Conservation (phyloP, 2,888 invertebrate species). For the Polydrusus pterygomalis region DNA sequence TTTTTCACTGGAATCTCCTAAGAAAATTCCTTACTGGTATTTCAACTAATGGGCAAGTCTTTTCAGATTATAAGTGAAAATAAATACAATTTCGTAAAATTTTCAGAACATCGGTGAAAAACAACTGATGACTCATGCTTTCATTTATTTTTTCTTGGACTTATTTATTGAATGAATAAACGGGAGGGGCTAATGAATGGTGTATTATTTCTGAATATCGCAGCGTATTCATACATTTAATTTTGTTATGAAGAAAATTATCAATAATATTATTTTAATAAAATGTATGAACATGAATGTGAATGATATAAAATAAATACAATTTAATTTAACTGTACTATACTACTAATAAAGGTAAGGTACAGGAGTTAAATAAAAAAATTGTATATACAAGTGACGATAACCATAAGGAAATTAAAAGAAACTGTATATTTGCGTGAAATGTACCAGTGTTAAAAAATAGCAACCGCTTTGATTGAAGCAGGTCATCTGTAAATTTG, state of each 20-base stretch:
- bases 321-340: background rate
- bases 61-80: too few species aligned
- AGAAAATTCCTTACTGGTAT: too few species aligned
- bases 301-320: background rate
- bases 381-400: slow-evolving; percentile 7
- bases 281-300: slow-evolving; percentile 15
- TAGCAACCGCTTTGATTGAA: background rate
- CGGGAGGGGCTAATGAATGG: slow-evolving; percentile 24
- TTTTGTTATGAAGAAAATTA: background rate
- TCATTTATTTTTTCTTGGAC: background rate
- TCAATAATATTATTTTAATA: background rate
- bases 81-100: background rate
- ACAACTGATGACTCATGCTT: background rate
- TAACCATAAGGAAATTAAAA: background rate
- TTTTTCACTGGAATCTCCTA: too few species aligned
- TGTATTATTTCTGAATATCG: slow-evolving; percentile 6
- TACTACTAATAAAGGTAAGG: background rate
- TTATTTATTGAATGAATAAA: slow-evolving; percentile 8
- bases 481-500: slow-evolving; percentile 14
- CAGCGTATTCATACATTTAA: slow-evolving; percentile 13
- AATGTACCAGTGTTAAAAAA: background rate
- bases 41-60: too few species aligned
- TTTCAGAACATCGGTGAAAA: too few species aligned
- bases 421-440: background rate
- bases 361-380: slow-evolving; percentile 7